A percentile compares a stretch with the other conserved stretches of the same genome.
phyloP scores from a whole-genome alignment of 1,140 invertebrate genomes.

The Drosophila asahinai region DNA sequence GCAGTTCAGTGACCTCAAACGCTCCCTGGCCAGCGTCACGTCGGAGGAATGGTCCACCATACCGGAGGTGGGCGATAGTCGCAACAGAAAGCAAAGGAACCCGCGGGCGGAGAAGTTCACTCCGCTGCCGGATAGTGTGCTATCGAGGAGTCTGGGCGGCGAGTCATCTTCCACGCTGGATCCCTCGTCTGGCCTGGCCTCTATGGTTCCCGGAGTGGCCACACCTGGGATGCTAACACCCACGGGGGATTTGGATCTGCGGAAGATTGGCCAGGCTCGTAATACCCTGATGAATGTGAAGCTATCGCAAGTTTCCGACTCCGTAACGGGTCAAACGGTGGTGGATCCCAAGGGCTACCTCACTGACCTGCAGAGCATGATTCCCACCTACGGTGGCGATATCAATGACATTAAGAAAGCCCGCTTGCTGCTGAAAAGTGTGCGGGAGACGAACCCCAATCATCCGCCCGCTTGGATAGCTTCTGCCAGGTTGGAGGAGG shows the following conservation, averaged over 20 bases:
- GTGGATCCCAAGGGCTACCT: slow-evolving; percentile 99
- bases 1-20: slow-evolving; percentile 99
- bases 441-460: slow-evolving; percentile 99
- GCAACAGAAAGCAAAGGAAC: slow-evolving; percentile 98
- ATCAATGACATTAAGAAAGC: slow-evolving; percentile 99
- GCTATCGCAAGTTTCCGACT: slow-evolving; percentile 98
- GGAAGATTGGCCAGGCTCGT: slow-evolving; percentile 99
- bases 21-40: slow-evolving; percentile 93
- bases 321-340: slow-evolving; percentile 99
- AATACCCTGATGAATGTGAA: slow-evolving; percentile 99
- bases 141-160: slow-evolving; percentile 95
- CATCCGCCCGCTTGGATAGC: slow-evolving; percentile 99
- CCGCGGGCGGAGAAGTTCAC: slow-evolving; percentile 98
- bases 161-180: slow-evolving; percentile 94
- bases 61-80: slow-evolving; percentile 99
- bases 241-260: slow-evolving; percentile 96
- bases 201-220: slow-evolving; percentile 92
- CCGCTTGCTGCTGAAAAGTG: slow-evolving; percentile 97
- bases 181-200: slow-evolving; percentile 93
- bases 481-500: slow-evolving; percentile 98
- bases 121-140: slow-evolving; percentile 97
- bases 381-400: slow-evolving; percentile 98
- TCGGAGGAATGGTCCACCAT: slow-evolving; percentile 98
- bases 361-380: slow-evolving; percentile 99
- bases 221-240: slow-evolving; percentile 92